phyloP scores from a whole-genome alignment of 35 echinoderm and acorn worm species.

The Holothuria glaberrima region DNA sequence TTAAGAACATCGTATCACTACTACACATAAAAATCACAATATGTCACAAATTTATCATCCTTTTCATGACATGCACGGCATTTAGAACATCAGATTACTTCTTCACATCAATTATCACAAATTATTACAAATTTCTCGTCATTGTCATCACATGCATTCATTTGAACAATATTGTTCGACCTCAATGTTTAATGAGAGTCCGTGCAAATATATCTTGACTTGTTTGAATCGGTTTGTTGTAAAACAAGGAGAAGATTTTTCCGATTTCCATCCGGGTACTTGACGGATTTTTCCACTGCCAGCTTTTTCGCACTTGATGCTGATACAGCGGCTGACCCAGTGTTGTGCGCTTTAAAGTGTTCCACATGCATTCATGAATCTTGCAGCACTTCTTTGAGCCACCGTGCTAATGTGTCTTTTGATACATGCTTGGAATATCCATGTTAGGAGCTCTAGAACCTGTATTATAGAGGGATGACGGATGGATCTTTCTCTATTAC shows the following conservation, averaged over 20 bases:
- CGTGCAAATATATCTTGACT: not conserved
- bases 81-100: not conserved
- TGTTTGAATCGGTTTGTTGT: slow-evolving; percentile 34
- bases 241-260: not conserved
- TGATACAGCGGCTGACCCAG: not conserved
- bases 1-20: too few relatives aligned
- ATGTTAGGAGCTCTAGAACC: not conserved
- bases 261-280: slow-evolving; percentile 30
- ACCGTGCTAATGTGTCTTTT: too few relatives aligned
- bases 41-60: too few relatives aligned
- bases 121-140: too few relatives aligned
- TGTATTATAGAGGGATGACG: not conserved
- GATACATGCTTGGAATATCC: not conserved
- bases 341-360: too few relatives aligned
- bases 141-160: too few relatives aligned
- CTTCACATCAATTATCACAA: not conserved
- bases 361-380: slow-evolving; percentile 12
- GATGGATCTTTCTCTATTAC: not conserved
- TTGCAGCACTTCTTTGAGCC: not conserved
- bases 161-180: too few relatives aligned
- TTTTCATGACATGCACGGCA: not conserved
- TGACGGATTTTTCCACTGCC: slow-evolving; percentile 1
- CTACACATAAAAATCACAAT: too few relatives aligned
- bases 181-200: too few relatives aligned
- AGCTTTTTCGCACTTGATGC: too few relatives aligned